Percentiles rank a stretch among this genome's conserved stretches.
phyloP scores from a whole-genome alignment of 2,797 vertebrate species.

The Channa striata region DNA sequence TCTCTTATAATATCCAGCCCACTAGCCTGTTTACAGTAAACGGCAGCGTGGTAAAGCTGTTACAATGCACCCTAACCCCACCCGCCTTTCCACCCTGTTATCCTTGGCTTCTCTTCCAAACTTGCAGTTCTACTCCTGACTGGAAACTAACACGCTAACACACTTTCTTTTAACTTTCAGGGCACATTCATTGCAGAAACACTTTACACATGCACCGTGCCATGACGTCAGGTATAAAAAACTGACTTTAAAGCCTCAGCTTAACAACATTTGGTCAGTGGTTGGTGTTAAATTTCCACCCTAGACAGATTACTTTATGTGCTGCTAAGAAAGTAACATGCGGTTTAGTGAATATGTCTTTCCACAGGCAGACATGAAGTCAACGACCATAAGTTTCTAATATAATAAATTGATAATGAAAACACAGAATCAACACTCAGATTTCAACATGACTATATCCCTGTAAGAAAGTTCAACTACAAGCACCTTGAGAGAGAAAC shows the following conservation, averaged over 20 bases:
- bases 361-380: not conserved
- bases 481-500: too few species aligned
- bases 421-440: not conserved
- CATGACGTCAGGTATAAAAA: constrained; percentile 21
- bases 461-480: too few species aligned
- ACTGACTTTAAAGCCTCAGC: constrained; percentile 32
- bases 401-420: not conserved
- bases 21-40: constrained; percentile 77
- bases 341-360: not conserved
- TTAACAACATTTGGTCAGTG: constrained; percentile 41
- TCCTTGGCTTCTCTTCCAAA: constrained; percentile 16
- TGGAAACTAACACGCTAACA: constrained; percentile 20
- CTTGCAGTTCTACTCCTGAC: constrained; percentile 16
- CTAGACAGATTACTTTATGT: constrained; percentile 44
- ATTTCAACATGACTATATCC: not conserved
- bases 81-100: constrained; percentile 7
- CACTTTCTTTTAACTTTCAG: constrained; percentile 10
- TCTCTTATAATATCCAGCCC: constrained; percentile 67
- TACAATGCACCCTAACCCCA: constrained; percentile 44
- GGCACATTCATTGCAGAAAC: constrained; percentile 1
- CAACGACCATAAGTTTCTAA: not conserved
- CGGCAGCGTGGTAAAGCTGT: constrained; percentile 64
- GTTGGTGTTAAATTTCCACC: constrained; percentile 53
- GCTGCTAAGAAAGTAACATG: constrained; percentile 43
- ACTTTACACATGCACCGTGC: not conserved